A percentile compares a stretch with the other conserved stretches of the same genome.
Evolutionary conservation across 2,888 invertebrate species (phyloP).

Genomic region (Andrena praecox): DNA sequence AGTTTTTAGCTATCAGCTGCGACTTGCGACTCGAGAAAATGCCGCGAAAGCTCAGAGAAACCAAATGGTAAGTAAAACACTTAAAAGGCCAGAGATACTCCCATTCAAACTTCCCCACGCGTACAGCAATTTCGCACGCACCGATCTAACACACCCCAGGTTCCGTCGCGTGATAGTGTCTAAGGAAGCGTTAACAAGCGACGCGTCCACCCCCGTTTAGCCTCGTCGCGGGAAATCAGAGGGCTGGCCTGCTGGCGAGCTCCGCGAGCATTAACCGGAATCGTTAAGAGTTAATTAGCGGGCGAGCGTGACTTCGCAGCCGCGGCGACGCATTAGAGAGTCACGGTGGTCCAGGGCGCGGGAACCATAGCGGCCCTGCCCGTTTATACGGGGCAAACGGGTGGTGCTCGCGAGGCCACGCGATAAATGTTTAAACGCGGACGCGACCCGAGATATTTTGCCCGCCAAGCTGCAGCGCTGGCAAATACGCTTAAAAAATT

Average conservation of each 20-base stretch:
- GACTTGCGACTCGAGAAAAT: too few relatives aligned
- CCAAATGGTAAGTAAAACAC: too few relatives aligned
- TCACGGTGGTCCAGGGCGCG: neutral
- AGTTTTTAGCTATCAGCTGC: too few relatives aligned
- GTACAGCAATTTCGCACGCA: neutral
- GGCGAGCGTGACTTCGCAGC: constrained; percentile 33
- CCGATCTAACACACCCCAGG: neutral
- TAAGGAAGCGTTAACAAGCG: too few relatives aligned
- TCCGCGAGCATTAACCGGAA: constrained; percentile 17
- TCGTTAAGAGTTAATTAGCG: constrained; percentile 41
- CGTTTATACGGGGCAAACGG: constrained; percentile 9
- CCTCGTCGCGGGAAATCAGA: neutral
- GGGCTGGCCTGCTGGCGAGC: neutral
- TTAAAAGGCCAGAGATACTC: too few relatives aligned
- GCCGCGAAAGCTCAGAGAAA: too few relatives aligned
- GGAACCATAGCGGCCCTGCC: neutral
- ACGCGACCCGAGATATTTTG: neutral
- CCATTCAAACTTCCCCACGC: too few relatives aligned
- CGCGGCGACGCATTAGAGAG: constrained; percentile 4
- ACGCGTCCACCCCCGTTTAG: neutral
- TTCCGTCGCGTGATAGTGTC: neutral
- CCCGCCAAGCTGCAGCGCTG: neutral
- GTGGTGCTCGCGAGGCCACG: neutral
- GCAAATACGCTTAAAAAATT: constrained; percentile 2
- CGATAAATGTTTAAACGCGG: neutral